Percentiles rank a stretch among this genome's conserved stretches.
Evolutionary conservation across 1,140 invertebrate genomes (phyloP).

Genomic region (Diorhabda sublineata): DNA sequence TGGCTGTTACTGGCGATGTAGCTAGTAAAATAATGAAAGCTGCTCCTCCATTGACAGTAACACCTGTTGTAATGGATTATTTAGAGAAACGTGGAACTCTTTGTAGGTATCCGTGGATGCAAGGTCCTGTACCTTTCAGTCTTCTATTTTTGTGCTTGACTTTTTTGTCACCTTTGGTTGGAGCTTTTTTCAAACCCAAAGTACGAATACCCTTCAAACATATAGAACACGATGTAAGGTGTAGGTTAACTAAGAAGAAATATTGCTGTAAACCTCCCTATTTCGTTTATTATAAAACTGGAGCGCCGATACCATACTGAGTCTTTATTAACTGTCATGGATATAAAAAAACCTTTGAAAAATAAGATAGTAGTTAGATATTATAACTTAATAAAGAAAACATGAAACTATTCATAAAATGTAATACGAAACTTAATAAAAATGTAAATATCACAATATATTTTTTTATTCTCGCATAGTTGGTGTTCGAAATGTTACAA

Average conservation of each 20-base stretch:
- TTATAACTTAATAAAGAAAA: too few relatives aligned
- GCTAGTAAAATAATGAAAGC: not conserved
- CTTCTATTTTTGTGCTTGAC: not conserved
- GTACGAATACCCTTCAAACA: not conserved
- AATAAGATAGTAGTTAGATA: too few relatives aligned
- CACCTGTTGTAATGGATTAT: not conserved
- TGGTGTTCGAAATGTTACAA: too few relatives aligned
- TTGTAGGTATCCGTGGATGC: not conserved
- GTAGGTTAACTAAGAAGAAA: not conserved
- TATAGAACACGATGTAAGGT: not conserved
- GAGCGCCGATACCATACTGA: not conserved
- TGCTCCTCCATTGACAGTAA: not conserved
- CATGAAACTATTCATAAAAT: too few relatives aligned
- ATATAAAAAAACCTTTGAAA: too few relatives aligned
- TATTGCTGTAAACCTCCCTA: not conserved
- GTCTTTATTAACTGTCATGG: too few relatives aligned
- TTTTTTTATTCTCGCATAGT: too few relatives aligned
- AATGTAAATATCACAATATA: too few relatives aligned
- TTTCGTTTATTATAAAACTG: not conserved
- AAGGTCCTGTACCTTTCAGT: not conserved
- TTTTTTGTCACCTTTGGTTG: not conserved
- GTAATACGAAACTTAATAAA: too few relatives aligned
- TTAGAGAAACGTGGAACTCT: not conserved
- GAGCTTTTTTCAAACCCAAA: not conserved
- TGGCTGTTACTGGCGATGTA: not conserved